Evolutionary conservation across 2,113 vertebrate genomes (phyloP).

Genomic region (Proteles cristata): DNA sequence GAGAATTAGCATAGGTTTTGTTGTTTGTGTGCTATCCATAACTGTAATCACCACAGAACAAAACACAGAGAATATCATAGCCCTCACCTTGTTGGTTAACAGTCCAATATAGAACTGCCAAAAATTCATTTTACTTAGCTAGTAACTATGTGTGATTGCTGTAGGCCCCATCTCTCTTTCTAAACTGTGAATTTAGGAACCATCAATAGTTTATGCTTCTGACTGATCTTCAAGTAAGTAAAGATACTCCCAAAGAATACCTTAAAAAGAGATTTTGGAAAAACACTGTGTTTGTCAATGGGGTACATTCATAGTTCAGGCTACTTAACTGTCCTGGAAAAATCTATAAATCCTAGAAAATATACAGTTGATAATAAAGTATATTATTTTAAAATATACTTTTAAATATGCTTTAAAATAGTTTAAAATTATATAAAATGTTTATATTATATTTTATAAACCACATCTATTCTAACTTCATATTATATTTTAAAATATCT

Average conservation of each 20-base stretch:
- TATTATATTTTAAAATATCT: not conserved
- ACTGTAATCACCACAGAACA: not conserved
- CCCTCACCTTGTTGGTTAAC: not conserved
- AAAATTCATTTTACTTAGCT: not conserved
- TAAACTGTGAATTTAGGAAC: constrained; percentile 28
- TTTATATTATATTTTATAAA: not conserved
- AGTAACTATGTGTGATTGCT: constrained; percentile 6
- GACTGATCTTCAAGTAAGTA: not conserved
- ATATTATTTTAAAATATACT: not conserved
- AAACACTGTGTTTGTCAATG: not conserved
- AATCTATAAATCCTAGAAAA: not conserved
- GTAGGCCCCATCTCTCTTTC: not conserved
- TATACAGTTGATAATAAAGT: not conserved
- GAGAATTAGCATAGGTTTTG: not conserved
- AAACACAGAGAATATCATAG: not conserved
- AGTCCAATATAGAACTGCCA: not conserved
- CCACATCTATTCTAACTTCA: not conserved
- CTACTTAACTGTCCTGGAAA: not conserved
- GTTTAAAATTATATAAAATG: no score
- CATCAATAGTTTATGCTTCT: constrained; percentile 1
- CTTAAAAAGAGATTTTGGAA: not conserved
- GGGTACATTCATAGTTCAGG: not conserved
- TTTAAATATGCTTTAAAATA: no score
- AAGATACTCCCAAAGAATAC: not conserved
- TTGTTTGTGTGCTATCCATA: not conserved